Evolutionary conservation across 2,888 invertebrate species (phyloP).

Genomic region (Doris montereyensis): DNA sequence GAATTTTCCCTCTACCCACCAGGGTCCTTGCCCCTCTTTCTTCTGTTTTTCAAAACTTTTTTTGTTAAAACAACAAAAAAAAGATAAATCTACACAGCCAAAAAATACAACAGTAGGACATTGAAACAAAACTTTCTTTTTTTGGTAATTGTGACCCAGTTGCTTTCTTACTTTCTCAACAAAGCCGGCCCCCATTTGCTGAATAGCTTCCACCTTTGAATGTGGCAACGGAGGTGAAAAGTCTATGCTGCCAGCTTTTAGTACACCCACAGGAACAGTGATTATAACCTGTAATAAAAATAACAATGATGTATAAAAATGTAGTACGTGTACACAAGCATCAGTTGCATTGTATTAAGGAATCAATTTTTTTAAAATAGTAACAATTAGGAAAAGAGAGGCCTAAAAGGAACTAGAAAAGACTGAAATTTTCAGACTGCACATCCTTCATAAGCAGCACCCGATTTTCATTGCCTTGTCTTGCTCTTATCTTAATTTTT

Average conservation of each 20-base stretch:
- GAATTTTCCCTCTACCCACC: no score
- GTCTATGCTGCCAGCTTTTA: slow-evolving; percentile 66
- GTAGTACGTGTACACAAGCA: background rate
- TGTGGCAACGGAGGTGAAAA: slow-evolving; percentile 73
- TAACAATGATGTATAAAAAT: background rate
- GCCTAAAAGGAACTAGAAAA: background rate
- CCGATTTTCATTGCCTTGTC: no score
- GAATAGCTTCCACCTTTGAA: slow-evolving; percentile 70
- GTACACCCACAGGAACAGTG: slow-evolving; percentile 73
- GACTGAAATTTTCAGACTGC: no score
- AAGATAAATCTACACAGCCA: no score
- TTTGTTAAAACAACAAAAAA: no score
- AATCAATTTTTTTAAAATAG: background rate
- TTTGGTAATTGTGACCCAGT: no score
- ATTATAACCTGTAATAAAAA: slow-evolving; percentile 70
- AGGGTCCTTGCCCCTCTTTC: no score
- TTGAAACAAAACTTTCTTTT: no score
- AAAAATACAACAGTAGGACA: no score
- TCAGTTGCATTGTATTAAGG: background rate
- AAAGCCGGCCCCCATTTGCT: slow-evolving; percentile 72
- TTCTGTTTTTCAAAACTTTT: no score
- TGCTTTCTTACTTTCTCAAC: slow-evolving; percentile 76
- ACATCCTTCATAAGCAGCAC: no score
- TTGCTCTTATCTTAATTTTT: no score
- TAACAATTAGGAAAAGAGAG: background rate